These are phyloP conservation scores for Pangasius sanitwongsei DNA, from an alignment of 2,797 vertebrate genomes.

Conservation along the genomic window DNA sequence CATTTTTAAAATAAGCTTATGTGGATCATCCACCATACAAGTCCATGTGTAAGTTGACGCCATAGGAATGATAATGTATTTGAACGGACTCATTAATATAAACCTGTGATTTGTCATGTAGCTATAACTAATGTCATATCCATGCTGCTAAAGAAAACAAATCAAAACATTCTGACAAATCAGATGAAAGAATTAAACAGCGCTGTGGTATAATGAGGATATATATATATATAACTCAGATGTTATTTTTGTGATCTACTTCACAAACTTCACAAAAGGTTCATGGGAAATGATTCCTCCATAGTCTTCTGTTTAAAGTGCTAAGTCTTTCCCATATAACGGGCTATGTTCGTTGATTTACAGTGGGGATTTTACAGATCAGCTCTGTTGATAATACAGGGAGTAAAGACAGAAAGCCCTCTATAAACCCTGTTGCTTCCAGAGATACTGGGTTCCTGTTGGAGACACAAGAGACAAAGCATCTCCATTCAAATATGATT, in stretches of 20 bases:
- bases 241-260: not conserved
- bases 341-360: not conserved
- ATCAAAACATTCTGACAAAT: not conserved
- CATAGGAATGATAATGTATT: not conserved
- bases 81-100: not conserved
- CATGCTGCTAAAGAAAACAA: not conserved
- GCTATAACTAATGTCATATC: not conserved
- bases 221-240: not conserved
- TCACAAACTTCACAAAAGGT: not conserved
- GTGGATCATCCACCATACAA: not conserved
- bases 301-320: not conserved
- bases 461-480: not conserved
- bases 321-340: constrained; percentile 5
- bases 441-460: constrained; percentile 17
- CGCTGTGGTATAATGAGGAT: not conserved
- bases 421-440: not conserved
- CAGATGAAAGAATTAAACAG: not conserved
- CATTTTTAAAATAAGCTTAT: not conserved
- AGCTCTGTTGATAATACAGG: constrained; percentile 19
- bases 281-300: not conserved
- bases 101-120: not conserved
- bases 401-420: constrained; percentile 22
- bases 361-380: constrained; percentile 16
- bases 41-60: too few species aligned
- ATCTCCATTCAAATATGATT: not conserved